Base-by-base conservation (phyloP, 2,888 invertebrate species). In the Callinectes sapidus region DNA sequence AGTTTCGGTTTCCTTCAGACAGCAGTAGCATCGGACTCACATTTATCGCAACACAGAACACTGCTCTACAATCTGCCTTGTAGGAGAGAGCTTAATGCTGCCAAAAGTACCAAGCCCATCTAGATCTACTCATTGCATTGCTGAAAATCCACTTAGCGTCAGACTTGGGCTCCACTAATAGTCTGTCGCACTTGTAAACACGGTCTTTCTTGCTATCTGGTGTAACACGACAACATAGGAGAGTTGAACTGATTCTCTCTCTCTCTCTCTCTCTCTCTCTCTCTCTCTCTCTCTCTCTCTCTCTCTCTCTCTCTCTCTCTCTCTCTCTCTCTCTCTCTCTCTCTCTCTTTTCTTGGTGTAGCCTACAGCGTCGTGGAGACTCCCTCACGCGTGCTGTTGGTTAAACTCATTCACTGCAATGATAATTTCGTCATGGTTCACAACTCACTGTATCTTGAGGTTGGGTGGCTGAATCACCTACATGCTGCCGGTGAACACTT, bases 301-400 rank as follows among this genome's bases (percentile, higher is more conserved):
- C 35, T 81, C 28, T 28, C 6, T 18, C 6, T n/a, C 13, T 71
- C 8, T 32, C 16, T 81, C 10, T 81, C 13, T 81, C 14, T 81
- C n/a, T 81, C 18, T 81, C 8, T 81, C 35, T 81, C 28, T 28
- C 6, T 18, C 6, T n/a, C 13, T 71, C 8, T 32, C 16, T 81
- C 10, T 81, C 13, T 81, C 14, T 81, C n/a, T 48, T 48, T 23
- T 28, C 28, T 28, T 2, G 28, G 35, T 81, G 14, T 81, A 35
- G 81, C 81, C 35, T 13, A 35, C 81, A 35, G 81, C 81, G 35
- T 0, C 35, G 1, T 35, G 35, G 81, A n/a, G 35, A 81, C 81
- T 32, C 23, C 81, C 81, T 81, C 81, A 81, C 35, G 81, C 81
- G 81, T 81, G 81, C 81, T 35, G 35, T 35, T 35, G 81, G 81